These are phyloP conservation scores for Unio delphinus DNA, from an alignment of 2,888 invertebrate genomes.

Conservation along the genomic window DNA sequence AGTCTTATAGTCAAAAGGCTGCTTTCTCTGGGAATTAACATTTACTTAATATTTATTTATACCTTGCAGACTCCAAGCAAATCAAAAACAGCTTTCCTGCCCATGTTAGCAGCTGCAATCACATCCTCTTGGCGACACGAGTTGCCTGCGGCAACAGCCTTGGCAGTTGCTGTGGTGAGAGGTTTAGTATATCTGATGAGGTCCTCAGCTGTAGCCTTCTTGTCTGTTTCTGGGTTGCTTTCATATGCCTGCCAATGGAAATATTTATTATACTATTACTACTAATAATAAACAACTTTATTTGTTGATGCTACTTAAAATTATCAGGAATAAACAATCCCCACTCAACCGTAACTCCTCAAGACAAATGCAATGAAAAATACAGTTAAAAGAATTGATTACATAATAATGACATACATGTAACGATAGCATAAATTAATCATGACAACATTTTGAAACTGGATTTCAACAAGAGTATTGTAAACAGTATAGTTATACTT, in stretches of 20 bases:
- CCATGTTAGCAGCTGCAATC: slow-evolving; percentile 94
- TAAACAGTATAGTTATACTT: background rate
- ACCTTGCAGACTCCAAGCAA: slow-evolving; percentile 91
- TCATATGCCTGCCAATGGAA: slow-evolving; percentile 77
- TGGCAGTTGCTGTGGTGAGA: slow-evolving; percentile 93
- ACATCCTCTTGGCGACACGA: slow-evolving; percentile 94
- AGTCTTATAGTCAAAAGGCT: background rate
- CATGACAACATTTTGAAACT: too few relatives aligned
- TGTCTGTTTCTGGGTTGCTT: slow-evolving; percentile 60
- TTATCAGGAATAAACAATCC: background rate
- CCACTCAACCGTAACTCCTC: too few relatives aligned
- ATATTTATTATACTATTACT: background rate
- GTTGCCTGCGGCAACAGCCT: slow-evolving; percentile 94
- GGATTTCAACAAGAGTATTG: too few relatives aligned
- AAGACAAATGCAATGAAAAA: too few relatives aligned
- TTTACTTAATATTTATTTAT: background rate
- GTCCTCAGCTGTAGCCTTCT: slow-evolving; percentile 88
- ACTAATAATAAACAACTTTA: slow-evolving; percentile 1
- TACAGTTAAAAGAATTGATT: too few relatives aligned
- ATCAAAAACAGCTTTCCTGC: slow-evolving; percentile 93
- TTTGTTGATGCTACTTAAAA: slow-evolving; percentile 2
- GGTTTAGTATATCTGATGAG: slow-evolving; percentile 93
- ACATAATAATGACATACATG: too few relatives aligned
- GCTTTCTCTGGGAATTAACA: background rate
- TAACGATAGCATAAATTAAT: too few relatives aligned